Base-by-base conservation (phyloP, 1,140 invertebrate species). In the Saccostrea cuccullata region DNA sequence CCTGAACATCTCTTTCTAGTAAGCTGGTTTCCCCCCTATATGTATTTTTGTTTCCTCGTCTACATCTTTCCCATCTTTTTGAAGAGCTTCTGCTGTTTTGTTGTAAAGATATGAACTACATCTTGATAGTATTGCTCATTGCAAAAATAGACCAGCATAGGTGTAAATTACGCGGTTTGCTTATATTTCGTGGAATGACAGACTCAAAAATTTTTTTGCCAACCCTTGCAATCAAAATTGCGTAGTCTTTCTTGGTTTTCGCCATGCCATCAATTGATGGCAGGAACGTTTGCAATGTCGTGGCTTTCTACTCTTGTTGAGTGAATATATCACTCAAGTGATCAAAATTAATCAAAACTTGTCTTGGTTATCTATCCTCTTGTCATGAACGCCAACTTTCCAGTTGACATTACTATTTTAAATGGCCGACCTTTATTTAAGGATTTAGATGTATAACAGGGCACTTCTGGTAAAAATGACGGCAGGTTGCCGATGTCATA, bases 1-100 rank as follows among this genome's bases (percentile, higher is more conserved):
- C 90, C 88, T 55, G 88, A 90, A 90, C 87, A 90, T 84, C 88
- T 47, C 55, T 89, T 86, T 20, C 90, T n/a, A 3, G 87, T 90
- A 17, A 90, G 30, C 47, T 88, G 87, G 73, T 86, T 64, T 55
- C 89, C 89, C 47, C 90, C 88, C 30, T 40, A 86, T 86, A 17
- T 90, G 90, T 13, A 88, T 55, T 55, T 70, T 85, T 11, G 56
- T 15, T 26, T 20, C n/a, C 12, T 86, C 60, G n/a, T 23, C 12
- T 55, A 58, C 40, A 12, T 85, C 58, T 11, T 17, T 58, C 15
- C 64, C 85, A n/a, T 58, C 67, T 73, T 86, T 67, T 9, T 67
- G 23, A 55, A 23, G 36, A 40, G 20, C 67, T 11, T 86, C 85
- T 17, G 17, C 26, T 26, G 40, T 12, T 13, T 88, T 60, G 23